Evolutionary conservation across 2,888 invertebrate species (phyloP), one percentile per base, ranked within the genome.

Genomic region (Dryomyza anilis): DNA sequence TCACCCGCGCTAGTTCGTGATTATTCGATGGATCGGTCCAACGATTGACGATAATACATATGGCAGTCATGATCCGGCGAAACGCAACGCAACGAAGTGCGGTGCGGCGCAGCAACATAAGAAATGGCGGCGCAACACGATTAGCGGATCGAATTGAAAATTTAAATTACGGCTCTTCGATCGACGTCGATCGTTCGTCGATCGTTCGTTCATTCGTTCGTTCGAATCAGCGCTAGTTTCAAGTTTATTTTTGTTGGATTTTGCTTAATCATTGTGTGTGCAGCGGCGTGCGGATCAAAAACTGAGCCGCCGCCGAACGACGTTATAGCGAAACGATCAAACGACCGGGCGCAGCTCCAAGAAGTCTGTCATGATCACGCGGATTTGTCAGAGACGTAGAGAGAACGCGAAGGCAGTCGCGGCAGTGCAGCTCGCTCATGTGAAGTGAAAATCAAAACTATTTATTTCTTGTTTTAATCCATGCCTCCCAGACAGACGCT

Each of bases 61-160:
- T 21, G 14, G 10, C 21, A 8, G 23, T 50, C 48, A 25, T n/a
- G 39, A 19, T 12, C 39, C 39, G 39, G 7, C 39, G 12, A 8
- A 12, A 33, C 33, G 6, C 16, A 10, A 46, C 46, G n/a, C 5
- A 3, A 46, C 53, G 16, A 14, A 39, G 56, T 36, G 3, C 30
- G 16, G 46, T 16, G n/a, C 19, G 46, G 21, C 8, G 19, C 46
- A 4, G 48, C 27, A 14, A 14, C 48, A 14, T 25, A 21, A 21
- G 48, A 50, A 50, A 19, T 23, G 60, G 55, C 56, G 50, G 67
- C 39, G 65, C 67, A 66, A 68, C 72, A 69, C 78, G 79, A 78
- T 78, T 79, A 78, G 77, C 79, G 78, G 76, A 78, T 78, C 78
- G 78, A 78, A 78, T 78, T 72, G 71, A 75, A 78, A 76, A 78